Evolutionary conservation across 2,113 vertebrate species (phyloP).

Genomic region (Athene cunicularia): DNA sequence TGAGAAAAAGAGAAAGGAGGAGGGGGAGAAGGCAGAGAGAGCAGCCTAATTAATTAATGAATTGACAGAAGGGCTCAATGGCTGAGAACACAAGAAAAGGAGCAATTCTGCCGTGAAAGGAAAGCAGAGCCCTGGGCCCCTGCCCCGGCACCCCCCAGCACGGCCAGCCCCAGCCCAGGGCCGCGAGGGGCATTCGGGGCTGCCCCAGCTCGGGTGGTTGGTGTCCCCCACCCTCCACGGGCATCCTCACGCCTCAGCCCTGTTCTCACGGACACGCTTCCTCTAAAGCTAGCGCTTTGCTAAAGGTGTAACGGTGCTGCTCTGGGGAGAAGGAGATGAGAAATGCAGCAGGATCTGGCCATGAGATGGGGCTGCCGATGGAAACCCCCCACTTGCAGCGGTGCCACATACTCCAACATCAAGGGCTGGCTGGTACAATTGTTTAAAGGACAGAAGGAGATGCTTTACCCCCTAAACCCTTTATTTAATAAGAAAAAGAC

Average conservation of each 20-base stretch:
- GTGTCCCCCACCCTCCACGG: too few relatives aligned
- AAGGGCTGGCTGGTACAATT: background rate
- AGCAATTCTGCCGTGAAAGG: fast-evolving
- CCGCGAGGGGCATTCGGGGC: background rate
- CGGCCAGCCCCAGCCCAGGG: background rate
- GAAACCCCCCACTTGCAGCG: background rate
- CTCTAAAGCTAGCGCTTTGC: background rate
- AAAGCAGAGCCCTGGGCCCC: background rate
- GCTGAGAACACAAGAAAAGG: background rate
- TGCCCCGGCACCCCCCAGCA: background rate
- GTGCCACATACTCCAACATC: background rate
- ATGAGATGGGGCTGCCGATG: background rate
- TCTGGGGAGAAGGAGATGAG: background rate
- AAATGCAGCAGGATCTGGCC: background rate
- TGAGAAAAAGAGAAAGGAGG: fast-evolving
- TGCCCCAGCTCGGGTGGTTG: background rate
- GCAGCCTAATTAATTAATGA: background rate
- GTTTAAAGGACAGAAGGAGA: background rate
- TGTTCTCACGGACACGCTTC: background rate
- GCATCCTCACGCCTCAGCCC: fast-evolving
- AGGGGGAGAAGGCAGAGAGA: too few relatives aligned
- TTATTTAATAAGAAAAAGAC: background rate
- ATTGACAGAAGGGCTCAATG: background rate
- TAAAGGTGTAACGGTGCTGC: fast-evolving
- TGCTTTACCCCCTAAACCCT: background rate